Evolutionary conservation across 2,113 vertebrate genomes (phyloP).

Genomic region (Cochlearius cochlearius): DNA sequence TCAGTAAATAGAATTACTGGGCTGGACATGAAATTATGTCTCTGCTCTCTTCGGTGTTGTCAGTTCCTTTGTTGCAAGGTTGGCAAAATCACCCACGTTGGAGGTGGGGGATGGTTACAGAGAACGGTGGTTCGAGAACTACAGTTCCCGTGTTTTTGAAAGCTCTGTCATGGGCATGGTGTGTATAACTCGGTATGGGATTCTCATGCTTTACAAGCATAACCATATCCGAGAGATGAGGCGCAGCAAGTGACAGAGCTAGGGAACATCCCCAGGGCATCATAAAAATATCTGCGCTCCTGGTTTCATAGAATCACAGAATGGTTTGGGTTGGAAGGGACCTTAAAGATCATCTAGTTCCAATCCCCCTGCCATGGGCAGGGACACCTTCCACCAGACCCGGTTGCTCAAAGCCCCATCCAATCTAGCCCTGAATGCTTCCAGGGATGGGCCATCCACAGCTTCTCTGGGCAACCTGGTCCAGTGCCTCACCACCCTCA

Average conservation of each 20-base stretch:
- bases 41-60: not conserved
- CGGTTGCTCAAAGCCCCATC: too few relatives aligned
- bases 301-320: not conserved
- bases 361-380: too few relatives aligned
- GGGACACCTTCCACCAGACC: too few relatives aligned
- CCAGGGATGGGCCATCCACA: too few relatives aligned
- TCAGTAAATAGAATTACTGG: not conserved
- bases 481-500: too few relatives aligned
- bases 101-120: not conserved
- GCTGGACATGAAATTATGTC: not conserved
- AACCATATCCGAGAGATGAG: not conserved
- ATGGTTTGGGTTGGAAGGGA: not conserved
- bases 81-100: not conserved
- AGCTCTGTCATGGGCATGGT: not conserved
- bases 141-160: not conserved
- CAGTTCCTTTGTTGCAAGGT: not conserved
- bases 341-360: not conserved
- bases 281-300: fast-evolving
- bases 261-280: not conserved
- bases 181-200: not conserved
- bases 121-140: not conserved
- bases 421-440: too few relatives aligned
- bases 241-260: not conserved
- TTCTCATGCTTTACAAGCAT: not conserved
- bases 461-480: too few relatives aligned